These are phyloP conservation scores for Siphamia tubifer DNA, from an alignment of 2,113 vertebrate species.

Conservation along the genomic window DNA sequence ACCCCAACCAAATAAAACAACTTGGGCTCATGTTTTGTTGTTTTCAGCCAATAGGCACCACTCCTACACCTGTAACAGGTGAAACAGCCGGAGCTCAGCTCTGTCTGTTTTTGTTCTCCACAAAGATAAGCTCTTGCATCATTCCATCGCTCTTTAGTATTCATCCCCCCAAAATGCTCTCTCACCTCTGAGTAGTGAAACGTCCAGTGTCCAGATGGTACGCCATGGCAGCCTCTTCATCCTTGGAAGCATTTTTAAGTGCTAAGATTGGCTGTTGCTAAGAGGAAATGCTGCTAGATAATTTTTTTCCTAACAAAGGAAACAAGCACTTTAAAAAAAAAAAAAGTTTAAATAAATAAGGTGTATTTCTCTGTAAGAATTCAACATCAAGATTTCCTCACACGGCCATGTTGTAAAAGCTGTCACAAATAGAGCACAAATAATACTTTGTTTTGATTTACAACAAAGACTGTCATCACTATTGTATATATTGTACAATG, in stretches of 20 bases:
- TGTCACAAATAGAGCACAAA: conserved; percentile 18
- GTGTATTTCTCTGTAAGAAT: not conserved
- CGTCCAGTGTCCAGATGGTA: conserved; percentile 37
- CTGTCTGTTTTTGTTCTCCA: conserved; percentile 20
- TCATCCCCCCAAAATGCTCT: conserved; percentile 17
- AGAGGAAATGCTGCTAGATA: not conserved
- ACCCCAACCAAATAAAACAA: not conserved
- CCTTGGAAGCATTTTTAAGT: not conserved
- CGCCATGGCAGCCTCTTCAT: conserved; percentile 6
- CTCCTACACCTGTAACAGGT: not conserved
- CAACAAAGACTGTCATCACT: conserved; percentile 24
- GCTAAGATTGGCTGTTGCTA: not conserved
- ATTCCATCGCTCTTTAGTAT: conserved; percentile 3
- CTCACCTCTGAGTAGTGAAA: conserved; percentile 6
- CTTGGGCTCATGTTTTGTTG: not conserved
- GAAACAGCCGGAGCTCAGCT: not conserved
- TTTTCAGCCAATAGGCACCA: conserved; percentile 4
- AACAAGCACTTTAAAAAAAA: not conserved
- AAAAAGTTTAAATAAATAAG: too few species aligned
- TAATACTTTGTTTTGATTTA: conserved; percentile 41
- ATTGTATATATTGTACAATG: not conserved
- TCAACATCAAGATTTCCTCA: not conserved
- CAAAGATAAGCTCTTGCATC: conserved; percentile 20
- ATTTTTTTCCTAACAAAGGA: not conserved
- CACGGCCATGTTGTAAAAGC: not conserved